Evolutionary conservation across 35 echinoderm and acorn worm genomes (phyloP).

Genomic region (Chiridota heheva): DNA sequence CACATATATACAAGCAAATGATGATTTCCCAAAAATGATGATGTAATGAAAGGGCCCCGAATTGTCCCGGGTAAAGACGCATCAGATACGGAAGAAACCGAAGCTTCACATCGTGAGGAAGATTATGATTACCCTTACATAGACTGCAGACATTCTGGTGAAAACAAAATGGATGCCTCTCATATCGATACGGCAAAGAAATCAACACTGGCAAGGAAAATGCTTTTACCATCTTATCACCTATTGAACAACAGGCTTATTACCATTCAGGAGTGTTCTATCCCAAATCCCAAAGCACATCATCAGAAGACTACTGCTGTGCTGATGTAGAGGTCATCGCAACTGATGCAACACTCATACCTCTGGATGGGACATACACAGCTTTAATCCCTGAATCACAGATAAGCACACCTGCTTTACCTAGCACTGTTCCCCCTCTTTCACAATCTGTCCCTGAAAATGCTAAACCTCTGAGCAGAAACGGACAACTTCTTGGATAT

Average conservation of each 20-base stretch:
- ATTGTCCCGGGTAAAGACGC: conserved; percentile 26
- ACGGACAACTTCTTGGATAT: conserved; percentile 25
- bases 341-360: conserved; percentile 2
- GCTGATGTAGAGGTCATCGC: conserved; percentile 6
- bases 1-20: not conserved
- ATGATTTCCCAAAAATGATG: conserved; percentile 15
- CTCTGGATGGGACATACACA: conserved; percentile 32
- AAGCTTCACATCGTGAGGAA: not conserved
- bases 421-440: too few relatives aligned
- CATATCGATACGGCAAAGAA: too few relatives aligned
- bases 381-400: conserved; percentile 26
- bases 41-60: conserved; percentile 7
- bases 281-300: conserved; percentile 2
- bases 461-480: too few relatives aligned
- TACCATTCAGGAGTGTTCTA: not conserved
- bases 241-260: not conserved
- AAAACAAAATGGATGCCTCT: not conserved
- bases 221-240: not conserved
- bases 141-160: not conserved
- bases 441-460: too few relatives aligned
- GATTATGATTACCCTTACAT: conserved; percentile 41
- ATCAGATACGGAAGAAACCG: conserved; percentile 10
- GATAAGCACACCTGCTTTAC: too few relatives aligned
- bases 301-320: conserved; percentile 39
- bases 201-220: too few relatives aligned